A percentile compares a stretch with the other conserved stretches of the same genome.
phyloP scores from a whole-genome alignment of 2,113 vertebrate species.

The Lophura nycthemera region DNA sequence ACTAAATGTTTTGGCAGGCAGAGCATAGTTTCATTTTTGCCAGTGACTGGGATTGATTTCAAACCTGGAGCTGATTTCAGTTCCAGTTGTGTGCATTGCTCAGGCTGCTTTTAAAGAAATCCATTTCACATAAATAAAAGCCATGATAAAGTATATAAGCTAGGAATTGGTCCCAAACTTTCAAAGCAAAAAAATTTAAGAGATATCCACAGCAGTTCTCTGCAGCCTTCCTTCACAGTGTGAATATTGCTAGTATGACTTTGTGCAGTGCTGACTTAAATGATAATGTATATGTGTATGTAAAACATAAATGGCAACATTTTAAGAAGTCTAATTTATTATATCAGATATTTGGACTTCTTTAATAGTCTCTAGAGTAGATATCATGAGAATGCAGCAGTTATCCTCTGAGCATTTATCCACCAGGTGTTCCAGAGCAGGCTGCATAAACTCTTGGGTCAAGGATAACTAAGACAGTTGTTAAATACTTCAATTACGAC shows the following conservation, averaged over 20 bases:
- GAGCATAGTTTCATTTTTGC: neutral
- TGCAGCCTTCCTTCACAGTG: neutral
- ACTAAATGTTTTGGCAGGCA: neutral
- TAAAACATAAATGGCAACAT: neutral
- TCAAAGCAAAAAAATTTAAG: neutral
- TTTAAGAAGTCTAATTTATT: neutral
- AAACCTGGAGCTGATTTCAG: neutral
- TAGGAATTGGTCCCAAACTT: neutral
- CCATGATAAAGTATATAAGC: neutral
- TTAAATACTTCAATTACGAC: neutral
- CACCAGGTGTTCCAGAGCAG: neutral
- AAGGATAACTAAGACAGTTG: neutral
- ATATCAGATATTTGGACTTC: neutral
- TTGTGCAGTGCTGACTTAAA: neutral
- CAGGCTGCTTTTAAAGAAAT: neutral
- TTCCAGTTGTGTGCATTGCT: neutral
- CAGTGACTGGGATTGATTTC: neutral
- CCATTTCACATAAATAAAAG: neutral
- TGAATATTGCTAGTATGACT: neutral
- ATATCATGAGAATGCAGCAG: neutral
- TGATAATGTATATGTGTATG: neutral
- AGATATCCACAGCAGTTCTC: neutral
- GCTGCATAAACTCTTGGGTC: accelerated
- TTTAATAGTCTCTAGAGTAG: neutral
- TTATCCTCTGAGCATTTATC: neutral